Evolutionary conservation across 2,113 vertebrate genomes (phyloP).

Genomic region (Petrocephalus zakoni): DNA sequence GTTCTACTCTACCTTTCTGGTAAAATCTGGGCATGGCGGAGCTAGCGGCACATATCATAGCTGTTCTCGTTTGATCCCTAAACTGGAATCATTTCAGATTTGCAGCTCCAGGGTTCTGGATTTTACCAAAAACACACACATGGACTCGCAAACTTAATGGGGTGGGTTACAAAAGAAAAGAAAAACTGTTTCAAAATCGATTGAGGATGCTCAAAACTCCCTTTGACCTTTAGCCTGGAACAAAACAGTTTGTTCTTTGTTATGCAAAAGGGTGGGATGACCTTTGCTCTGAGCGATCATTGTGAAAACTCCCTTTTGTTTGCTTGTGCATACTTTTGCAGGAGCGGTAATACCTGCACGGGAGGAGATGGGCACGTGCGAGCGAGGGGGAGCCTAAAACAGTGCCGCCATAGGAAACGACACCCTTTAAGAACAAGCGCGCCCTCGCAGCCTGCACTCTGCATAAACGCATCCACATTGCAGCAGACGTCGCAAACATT

Average conservation of each 20-base stretch:
- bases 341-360: not conserved
- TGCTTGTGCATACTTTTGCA: not conserved
- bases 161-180: not conserved
- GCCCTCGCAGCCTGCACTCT: not conserved
- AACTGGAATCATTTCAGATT: not conserved
- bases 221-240: not conserved
- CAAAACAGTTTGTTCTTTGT: not conserved
- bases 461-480: not conserved
- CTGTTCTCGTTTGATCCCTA: not conserved
- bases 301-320: not conserved
- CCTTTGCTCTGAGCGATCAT: not conserved
- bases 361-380: not conserved
- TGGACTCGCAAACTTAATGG: not conserved
- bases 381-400: not conserved
- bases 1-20: not conserved
- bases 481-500: constrained; percentile 4
- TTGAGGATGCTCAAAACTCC: not conserved
- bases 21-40: not conserved
- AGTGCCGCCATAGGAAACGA: not conserved
- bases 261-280: not conserved
- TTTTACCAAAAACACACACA: not conserved
- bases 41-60: not conserved
- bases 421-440: not conserved
- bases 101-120: not conserved
- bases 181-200: not conserved